Evolutionary conservation across 2,797 vertebrate species (phyloP), one percentile per base, ranked within the genome.

Genomic region (Hylomyscus alleni): DNA sequence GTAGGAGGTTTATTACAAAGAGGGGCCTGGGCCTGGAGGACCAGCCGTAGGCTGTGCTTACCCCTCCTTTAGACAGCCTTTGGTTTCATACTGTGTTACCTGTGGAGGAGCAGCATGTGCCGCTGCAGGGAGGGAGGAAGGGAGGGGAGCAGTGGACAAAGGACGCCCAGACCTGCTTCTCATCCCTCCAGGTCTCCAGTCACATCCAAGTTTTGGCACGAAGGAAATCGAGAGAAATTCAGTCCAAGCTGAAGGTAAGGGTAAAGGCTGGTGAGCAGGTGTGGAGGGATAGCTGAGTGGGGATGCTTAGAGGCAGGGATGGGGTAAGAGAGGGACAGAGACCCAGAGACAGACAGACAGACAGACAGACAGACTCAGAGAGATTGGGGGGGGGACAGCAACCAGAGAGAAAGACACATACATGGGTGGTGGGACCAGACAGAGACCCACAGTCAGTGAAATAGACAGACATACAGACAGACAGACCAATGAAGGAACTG

Each of bases 121-220:
- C 13, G 31, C n/a, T 0, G 31, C n/a, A 7, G 60, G 65, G 10
- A 24, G 44, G 44, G 44, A 44, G 75, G 14, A 0, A 17, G 92
- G 73, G 69, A n/a, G 11, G 7, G 1, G 6, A 7, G 1, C 77
- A 0, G 24, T 4, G 67, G 76, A 34, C 29, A 80, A 52, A 14
- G 77, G 73, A 58, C 1, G 44, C 54, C 89, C 85, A 67, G 81
- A 24, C 77, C 56, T 34, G 15, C 62, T 90, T 56, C 54, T 90
- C 3, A 40, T 83, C n/a, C n/a, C 76, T 78, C 14, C 90, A 98
- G 98, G 98, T 98, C n/a, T 98, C 98, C 8, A 98, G 98, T 96
- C 98, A 98, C 87, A 98, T 98, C 94, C 98, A 98, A 81, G 98
- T 98, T 60, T 96, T 98, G 95, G 98, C 98, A 90, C 97, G 98